phyloP scores from a whole-genome alignment of 2,888 invertebrate genomes.

The Formica aserva region DNA sequence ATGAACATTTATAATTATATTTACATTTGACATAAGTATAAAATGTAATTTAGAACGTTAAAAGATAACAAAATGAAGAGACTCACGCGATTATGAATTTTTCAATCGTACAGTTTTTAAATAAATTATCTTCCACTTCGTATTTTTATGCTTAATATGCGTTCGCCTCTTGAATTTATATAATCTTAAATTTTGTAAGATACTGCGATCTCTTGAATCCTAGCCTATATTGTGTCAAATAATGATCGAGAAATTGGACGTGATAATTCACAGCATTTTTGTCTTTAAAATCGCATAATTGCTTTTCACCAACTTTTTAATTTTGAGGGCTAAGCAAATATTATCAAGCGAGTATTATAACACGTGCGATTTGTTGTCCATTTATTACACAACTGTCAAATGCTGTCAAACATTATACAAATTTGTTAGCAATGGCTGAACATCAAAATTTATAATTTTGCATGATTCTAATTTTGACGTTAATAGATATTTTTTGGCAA shows the following conservation, averaged over 20 bases:
- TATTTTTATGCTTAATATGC: not conserved
- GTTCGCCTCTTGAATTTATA: not conserved
- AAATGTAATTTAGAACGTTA: not conserved
- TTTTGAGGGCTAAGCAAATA: not conserved
- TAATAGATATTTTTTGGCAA: not conserved
- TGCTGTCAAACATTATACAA: constrained; percentile 8
- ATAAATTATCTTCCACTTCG: not conserved
- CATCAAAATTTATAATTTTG: not conserved
- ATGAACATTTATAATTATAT: not conserved
- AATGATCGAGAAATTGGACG: not conserved
- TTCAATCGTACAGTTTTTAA: constrained; percentile 3
- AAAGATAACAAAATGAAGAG: not conserved
- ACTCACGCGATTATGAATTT: constrained; percentile 1
- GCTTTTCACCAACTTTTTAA: not conserved
- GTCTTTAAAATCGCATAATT: not conserved
- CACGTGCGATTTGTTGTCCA: not conserved
- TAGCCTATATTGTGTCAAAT: constrained; percentile 27
- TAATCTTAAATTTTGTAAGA: not conserved
- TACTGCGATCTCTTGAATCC: not conserved
- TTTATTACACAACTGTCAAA: constrained; percentile 9
- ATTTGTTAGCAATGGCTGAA: not conserved
- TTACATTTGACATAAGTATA: not conserved
- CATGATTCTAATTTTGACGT: not conserved
- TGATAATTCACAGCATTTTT: not conserved
- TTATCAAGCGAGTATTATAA: not conserved